phyloP scores from a whole-genome alignment of 2,797 vertebrate species.

The Ctenochaetus hawaiiensis region DNA sequence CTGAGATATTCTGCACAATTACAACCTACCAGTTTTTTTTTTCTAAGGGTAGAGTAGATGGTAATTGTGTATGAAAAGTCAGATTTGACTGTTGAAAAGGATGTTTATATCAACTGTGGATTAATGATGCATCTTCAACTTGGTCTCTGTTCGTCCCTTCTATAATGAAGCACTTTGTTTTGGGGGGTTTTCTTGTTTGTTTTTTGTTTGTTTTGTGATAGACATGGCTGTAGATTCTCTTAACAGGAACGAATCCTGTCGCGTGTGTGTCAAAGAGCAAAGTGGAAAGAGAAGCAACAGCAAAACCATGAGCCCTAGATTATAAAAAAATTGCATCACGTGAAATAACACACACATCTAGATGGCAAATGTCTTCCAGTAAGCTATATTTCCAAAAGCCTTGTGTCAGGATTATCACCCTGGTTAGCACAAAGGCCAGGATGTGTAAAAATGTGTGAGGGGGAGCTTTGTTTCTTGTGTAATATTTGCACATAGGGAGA shows the following conservation, averaged over 20 bases:
- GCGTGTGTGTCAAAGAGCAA: conserved; percentile 33
- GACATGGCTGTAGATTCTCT: conserved; percentile 29
- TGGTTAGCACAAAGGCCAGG: no score
- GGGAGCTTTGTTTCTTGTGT: no score
- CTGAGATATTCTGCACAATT: conserved; percentile 53
- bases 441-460: no score
- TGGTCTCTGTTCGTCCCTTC: background rate
- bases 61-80: conserved; percentile 33
- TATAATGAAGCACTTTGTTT: conserved; percentile 2
- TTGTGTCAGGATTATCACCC: no score
- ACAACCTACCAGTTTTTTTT: conserved; percentile 31
- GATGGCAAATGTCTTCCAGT: background rate
- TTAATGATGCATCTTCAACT: conserved; percentile 21
- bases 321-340: conserved; percentile 1
- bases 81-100: conserved; percentile 14
- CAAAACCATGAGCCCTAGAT: background rate
- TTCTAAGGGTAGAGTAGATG: conserved; percentile 13
- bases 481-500: no score
- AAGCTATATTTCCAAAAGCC: no score
- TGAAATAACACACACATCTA: conserved; percentile 7
- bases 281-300: conserved; percentile 12
- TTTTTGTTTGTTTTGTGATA: background rate
- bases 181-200: no score
- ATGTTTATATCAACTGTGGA: background rate
- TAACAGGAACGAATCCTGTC: conserved; percentile 38